Evolutionary conservation across 2,797 vertebrate species (phyloP), one percentile per base, ranked within the genome.

Genomic region (Morelia viridis): DNA sequence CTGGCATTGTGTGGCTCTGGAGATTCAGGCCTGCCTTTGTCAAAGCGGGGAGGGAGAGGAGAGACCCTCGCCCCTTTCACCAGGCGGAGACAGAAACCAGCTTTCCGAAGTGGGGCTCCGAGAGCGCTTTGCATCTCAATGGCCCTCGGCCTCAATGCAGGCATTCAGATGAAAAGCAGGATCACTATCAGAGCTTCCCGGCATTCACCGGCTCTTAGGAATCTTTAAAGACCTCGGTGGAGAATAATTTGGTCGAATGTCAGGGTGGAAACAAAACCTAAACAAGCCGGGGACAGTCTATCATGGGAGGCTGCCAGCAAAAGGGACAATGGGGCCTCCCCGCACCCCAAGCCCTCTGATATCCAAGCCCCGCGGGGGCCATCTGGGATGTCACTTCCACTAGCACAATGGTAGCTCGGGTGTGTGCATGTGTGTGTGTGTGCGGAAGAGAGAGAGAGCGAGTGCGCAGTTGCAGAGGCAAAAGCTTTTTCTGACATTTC

Each of bases 121-220:
- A 10, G 19, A 94, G 92, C 76, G 95, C 94, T 98, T 98, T 98
- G 97, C 98, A 98, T 98, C 98, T 98, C 98, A 98, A 98, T 98
- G 97, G 46, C 46, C 9, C 97, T 96, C 95, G 93, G 96, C 96
- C 94, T 98, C 97, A 98, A 98, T 98, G 98, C 96, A 95, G 95
- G 95, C 97, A 98, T 98, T 98, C 98, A 98, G 97, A 98, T 98
- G 98, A 97, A 97, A 98, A 98, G 98, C 97, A 97, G 98, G 97
- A 97, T 97, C 97, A 97, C 97, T 97, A 97, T 98, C 97, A 96
- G 96, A 94, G 93, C 95, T 97, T 98, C 98, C 97, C 96, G 97
- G 95, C 97, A 97, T 96, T 97, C 97, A 98, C 97, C 97, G 97
- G 96, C 97, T 97, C 97, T 98, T 98, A 96, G 97, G 97, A 97